Base-by-base conservation (phyloP, 2,888 invertebrate species). In the Cantharis flavilabris region DNA sequence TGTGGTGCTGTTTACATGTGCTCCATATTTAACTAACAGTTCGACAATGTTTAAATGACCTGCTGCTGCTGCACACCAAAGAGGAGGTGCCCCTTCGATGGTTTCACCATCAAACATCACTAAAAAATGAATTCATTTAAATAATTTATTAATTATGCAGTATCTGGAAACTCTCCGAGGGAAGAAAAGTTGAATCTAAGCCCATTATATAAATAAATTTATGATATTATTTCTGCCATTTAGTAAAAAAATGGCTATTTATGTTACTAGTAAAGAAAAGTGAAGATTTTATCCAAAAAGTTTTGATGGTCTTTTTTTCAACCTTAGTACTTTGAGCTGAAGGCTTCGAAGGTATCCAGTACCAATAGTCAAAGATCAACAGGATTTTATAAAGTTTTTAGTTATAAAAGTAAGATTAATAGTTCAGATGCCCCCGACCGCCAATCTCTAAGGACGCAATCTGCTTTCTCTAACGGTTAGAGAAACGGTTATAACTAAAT, bases 21-120 rank as follows among this genome's bases (percentile, higher is more conserved):
- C 98, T 70, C 96, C 95, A 79, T 94, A 93, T 82, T 92, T 92
- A 65, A 98, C 94, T 82, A 98, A 90, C 86, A 97, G 91, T 87
- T 94, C 93, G 23, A 98, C 98, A 80, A 98, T 93, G 71, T 94
- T 92, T 83, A 96, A 88, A 89, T 98, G 96, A 33, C 99, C 98
- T 0, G 98, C 98, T 1, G 98, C 99, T 1, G 98, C 96, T 16
- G 98, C 98, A 89, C 98, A 98, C 98, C 98, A 99, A 69, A 99
- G 89, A 0, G 98, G 97, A 13, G 98, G 97, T 1, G 98, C 98
- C 82, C 96, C 97, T 88, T 98, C 97, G 87, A 99, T 98, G 81
- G 96, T 97, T 88, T 99, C 98, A 9, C 98, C 98, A 88, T 98
- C 98, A 88, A 99, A 98, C 83, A 96, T 96, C 80, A 99, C 98